Conservation (phyloP, 2,888 invertebrate genomes). For the Nomada lathburiana region DNA sequence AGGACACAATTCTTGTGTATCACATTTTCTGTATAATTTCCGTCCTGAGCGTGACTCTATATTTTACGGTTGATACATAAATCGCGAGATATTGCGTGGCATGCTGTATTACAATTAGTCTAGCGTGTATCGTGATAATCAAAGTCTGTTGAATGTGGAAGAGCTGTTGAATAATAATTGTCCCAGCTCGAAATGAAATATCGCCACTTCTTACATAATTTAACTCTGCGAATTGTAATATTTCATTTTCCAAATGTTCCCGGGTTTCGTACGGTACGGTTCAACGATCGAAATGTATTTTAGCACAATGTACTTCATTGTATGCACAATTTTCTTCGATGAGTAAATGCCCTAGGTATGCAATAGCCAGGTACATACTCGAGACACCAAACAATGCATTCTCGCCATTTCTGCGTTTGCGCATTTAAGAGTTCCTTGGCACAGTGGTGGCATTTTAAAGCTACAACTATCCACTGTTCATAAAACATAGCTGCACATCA, state of each 20-base stretch:
- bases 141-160: conserved; percentile 11
- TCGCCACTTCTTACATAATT: background rate
- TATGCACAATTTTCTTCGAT: conserved; percentile 57
- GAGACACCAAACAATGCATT: conserved; percentile 65
- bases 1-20: background rate
- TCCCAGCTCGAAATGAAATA: background rate
- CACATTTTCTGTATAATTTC: background rate
- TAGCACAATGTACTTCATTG: background rate
- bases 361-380: conserved; percentile 71
- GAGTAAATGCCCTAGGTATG: conserved; percentile 65
- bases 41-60: background rate
- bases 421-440: conserved; percentile 14
- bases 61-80: conserved; percentile 4
- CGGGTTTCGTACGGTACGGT: no score
- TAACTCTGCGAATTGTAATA: background rate
- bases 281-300: background rate
- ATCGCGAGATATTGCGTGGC: background rate
- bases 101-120: conserved; percentile 32
- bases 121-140: conserved; percentile 41
- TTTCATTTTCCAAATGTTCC: background rate
- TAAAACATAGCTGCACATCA: background rate
- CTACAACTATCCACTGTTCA: conserved; percentile 38
- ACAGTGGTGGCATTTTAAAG: conserved; percentile 22
- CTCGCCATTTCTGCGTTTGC: conserved; percentile 42
- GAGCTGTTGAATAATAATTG: conserved; percentile 30